phyloP scores from a whole-genome alignment of 2,888 invertebrate genomes.

The Heteropelma amictum region DNA sequence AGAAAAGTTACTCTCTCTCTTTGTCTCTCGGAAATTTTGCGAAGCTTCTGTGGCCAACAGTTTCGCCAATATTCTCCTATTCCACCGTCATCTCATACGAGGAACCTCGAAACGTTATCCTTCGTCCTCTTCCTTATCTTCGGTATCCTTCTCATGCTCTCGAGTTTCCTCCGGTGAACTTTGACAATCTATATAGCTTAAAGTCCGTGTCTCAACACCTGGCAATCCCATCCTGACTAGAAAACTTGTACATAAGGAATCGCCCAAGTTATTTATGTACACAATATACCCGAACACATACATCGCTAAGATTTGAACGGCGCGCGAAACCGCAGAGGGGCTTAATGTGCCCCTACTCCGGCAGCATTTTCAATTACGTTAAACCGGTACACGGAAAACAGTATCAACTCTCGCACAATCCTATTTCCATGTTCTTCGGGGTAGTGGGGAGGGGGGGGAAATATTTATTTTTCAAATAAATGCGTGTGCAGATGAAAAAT shows the following conservation, averaged over 20 bases:
- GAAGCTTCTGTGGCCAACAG: constrained; percentile 49
- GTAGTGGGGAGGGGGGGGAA: no score
- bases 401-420: no score
- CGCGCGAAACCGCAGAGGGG: constrained; percentile 28
- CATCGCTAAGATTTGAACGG: constrained; percentile 14
- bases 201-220: constrained; percentile 71
- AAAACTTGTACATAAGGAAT: constrained; percentile 61
- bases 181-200: constrained; percentile 72
- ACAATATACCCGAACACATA: not conserved
- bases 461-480: no score
- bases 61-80: constrained; percentile 29
- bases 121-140: not conserved
- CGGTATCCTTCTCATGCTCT: constrained; percentile 2
- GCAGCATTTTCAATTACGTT: constrained; percentile 10
- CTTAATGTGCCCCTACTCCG: not conserved
- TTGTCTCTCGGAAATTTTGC: constrained; percentile 56
- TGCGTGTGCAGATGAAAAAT: no score
- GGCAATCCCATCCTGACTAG: constrained; percentile 61
- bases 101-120: constrained; percentile 21
- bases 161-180: constrained; percentile 60
- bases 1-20: constrained; percentile 51
- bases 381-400: not conserved
- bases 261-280: not conserved
- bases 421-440: no score
- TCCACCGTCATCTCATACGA: not conserved